Evolutionary conservation across 2,888 invertebrate species (phyloP), one percentile per base, ranked within the genome.

Genomic region (Abrostola tripartita): DNA sequence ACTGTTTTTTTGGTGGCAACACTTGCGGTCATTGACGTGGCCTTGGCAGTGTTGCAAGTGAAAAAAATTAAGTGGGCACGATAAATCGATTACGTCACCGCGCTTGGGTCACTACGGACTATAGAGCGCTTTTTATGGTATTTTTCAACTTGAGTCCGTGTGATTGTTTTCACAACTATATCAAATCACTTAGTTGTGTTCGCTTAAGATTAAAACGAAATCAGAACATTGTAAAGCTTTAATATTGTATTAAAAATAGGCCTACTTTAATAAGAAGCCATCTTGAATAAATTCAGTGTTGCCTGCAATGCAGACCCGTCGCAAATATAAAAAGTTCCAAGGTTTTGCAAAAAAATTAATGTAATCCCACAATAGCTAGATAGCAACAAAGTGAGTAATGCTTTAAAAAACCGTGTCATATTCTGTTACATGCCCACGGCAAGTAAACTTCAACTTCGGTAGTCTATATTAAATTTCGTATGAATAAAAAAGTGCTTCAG

Each of bases 1-100:
- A 68, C 65, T 64, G 85, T 88, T 90, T 87, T 85, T 71, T 71
- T 68, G 63, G 77, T 86, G 81, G 82, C 82, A 83, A 84, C 78
- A 81, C 76, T 70, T 61, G 63, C 81, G 90, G 90, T 91, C 89
- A 79, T 85, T 89, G 91, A 89, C 89, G 81, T 85, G 79, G 83
- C 87, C 88, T 88, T 88, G 87, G 79, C 76, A 74, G 81, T 87
- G 86, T 88, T 89, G 83, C 83, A 78, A 82, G 77, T 71, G 73
- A 78, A 85, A 88, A 90, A 88, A 89, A 88, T 80, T 78, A 81
- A 82, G 83, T 80, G 81, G 81, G 79, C 85, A 83, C 78, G 81
- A 82, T 82, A 83, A 86, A 87, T 86, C 82, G 85, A 83, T 90
- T 87, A 79, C 80, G 81, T 89, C 89, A 90, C 71, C 76, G 73